Evolutionary conservation across 2,888 invertebrate species (phyloP).

Genomic region (Idaea dimidiata): DNA sequence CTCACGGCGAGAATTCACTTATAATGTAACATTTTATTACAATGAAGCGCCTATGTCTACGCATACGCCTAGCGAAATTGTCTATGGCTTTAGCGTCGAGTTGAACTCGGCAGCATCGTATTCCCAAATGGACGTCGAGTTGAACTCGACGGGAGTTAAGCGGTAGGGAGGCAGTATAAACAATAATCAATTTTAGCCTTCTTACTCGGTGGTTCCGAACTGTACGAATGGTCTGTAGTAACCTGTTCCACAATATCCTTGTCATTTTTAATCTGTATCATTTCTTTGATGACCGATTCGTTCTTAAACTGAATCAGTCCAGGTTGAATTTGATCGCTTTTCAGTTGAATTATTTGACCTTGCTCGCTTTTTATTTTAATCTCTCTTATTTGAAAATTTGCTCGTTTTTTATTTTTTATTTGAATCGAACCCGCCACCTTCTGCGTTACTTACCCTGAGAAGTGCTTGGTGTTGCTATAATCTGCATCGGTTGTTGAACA

Average conservation of each 20-base stretch:
- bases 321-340: constrained; percentile 60
- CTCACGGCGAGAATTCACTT: too few species aligned
- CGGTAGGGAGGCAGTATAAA: too few species aligned
- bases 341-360: constrained; percentile 70
- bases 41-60: too few species aligned
- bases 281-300: constrained; percentile 42
- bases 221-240: constrained; percentile 63
- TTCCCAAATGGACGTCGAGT: too few species aligned
- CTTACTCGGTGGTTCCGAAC: constrained; percentile 59
- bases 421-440: too few species aligned
- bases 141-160: too few species aligned
- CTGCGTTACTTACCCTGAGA: constrained; percentile 57
- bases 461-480: constrained; percentile 65
- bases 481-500: constrained; percentile 72
- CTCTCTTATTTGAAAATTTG: too few species aligned
- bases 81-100: too few species aligned
- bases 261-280: constrained; percentile 44
- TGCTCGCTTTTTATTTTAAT: constrained; percentile 71
- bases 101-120: too few species aligned
- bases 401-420: too few species aligned
- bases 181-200: constrained; percentile 62
- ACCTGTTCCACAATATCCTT: constrained; percentile 56
- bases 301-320: constrained; percentile 60
- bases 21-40: too few species aligned
- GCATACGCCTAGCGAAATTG: too few species aligned